Conservation (phyloP, 1,140 invertebrate genomes). For the Caenorhabditis brenneri region DNA sequence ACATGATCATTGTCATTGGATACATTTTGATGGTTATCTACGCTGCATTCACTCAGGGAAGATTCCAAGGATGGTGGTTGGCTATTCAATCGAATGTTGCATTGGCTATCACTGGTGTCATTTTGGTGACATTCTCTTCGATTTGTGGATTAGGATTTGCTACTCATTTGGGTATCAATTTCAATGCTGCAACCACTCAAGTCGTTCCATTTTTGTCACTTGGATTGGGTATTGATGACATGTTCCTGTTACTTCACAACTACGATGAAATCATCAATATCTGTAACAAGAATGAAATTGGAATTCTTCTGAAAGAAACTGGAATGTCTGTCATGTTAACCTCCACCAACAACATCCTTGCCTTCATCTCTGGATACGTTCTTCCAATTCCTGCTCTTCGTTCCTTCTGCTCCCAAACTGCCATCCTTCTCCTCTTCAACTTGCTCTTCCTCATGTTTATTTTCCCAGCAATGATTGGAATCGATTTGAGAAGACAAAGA, state of each 20-base stretch:
- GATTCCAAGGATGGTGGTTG: constrained; percentile 77
- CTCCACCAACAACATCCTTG: constrained; percentile 83
- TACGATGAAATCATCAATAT: constrained; percentile 77
- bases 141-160: constrained; percentile 92
- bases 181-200: constrained; percentile 94
- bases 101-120: constrained; percentile 85
- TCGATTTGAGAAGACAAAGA: constrained; percentile 82
- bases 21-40: constrained; percentile 86
- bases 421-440: constrained; percentile 87
- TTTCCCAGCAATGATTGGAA: constrained; percentile 89
- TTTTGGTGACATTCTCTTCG: constrained; percentile 80
- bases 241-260: constrained; percentile 88
- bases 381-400: constrained; percentile 92
- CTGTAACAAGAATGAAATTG: constrained; percentile 71
- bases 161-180: constrained; percentile 87
- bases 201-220: constrained; percentile 90
- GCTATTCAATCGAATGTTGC: constrained; percentile 82
- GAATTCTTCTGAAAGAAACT: constrained; percentile 70
- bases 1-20: constrained; percentile 82
- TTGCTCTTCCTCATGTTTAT: constrained; percentile 84
- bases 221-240: constrained; percentile 88
- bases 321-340: constrained; percentile 76
- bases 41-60: constrained; percentile 79
- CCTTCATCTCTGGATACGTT: constrained; percentile 82
- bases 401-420: constrained; percentile 87